Evolutionary conservation across 1,140 invertebrate genomes (phyloP), one percentile per base, ranked within the genome.

Genomic region (Drosophila jambulina): DNA sequence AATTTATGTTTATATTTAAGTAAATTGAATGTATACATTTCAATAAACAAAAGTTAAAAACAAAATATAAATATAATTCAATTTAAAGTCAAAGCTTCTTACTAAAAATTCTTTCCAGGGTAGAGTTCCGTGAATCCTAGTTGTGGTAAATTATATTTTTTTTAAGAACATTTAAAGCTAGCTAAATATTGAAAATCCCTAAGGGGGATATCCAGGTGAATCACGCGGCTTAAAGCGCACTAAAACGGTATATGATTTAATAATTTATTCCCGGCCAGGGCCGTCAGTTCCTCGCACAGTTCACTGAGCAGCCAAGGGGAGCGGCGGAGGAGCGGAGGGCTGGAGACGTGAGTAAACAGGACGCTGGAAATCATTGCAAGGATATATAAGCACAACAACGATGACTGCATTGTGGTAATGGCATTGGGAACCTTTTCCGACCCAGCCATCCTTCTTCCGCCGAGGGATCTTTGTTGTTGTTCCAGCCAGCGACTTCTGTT

Each of bases 391-490:
- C 54, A 72, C 70, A 72, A 74, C 70, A 72, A 46, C 70, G 68
- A 60, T 72, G 70, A 60, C 70, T 74, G 70, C 70, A 74, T 72
- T 74, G 70, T 74, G 70, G 70, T 74, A 74, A 74, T 74, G 70
- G 70, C 70, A 74, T 74, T 74, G 70, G 70, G 36, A 72, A 51
- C 68, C 70, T 74, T 72, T 59, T 38, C 56, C 45, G 25, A 45
- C 23, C 23, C 38, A 15, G n/a, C 56, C 40, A 71, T 21, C 49
- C 32, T 36, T 17, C 42, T 38, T 36, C 23, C 27, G 32, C 42
- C 56, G 19, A 71, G 38, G 54, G 45, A 74, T 43, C 69, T 59
- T 71, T 72, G 69, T 59, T 72, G 69, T 49, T 49, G 34, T 34
- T 57, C 19, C 15, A 27, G 23, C 29, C 29, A 51, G 54, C 68